Evolutionary conservation across 2,113 vertebrate species (phyloP).

Genomic region (Otolemur garnettii): DNA sequence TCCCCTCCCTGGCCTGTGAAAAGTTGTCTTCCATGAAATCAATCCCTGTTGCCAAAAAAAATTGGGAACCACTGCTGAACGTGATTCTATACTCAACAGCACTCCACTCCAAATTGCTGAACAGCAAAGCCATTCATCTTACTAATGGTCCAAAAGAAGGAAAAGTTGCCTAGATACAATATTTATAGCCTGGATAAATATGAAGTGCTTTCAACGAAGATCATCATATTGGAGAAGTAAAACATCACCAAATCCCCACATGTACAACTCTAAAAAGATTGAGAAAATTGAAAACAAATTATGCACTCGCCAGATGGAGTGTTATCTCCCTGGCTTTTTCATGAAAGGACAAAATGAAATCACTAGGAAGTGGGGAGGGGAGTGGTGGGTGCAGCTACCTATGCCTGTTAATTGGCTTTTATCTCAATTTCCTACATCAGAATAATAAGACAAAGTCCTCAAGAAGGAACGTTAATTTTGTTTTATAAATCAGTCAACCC

Average conservation of each 20-base stretch:
- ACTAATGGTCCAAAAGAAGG: constrained; percentile 79
- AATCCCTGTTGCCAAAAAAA: no score
- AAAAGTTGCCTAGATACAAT: constrained; percentile 77
- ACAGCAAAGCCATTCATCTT: constrained; percentile 77
- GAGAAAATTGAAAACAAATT: constrained; percentile 81
- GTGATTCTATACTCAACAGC: background rate
- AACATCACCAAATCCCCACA: constrained; percentile 71
- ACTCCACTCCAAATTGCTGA: background rate
- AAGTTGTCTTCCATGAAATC: no score
- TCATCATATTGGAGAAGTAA: constrained; percentile 75
- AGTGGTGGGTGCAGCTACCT: constrained; percentile 56
- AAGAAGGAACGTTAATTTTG: constrained; percentile 79
- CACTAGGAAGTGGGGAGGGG: background rate
- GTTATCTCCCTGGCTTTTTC: constrained; percentile 80
- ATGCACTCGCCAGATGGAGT: constrained; percentile 80
- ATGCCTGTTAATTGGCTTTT: constrained; percentile 79
- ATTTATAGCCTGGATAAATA: constrained; percentile 79
- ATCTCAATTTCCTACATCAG: constrained; percentile 78
- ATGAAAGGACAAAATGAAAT: constrained; percentile 53
- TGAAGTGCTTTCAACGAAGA: constrained; percentile 79
- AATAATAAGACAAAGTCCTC: constrained; percentile 75
- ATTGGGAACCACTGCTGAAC: no score
- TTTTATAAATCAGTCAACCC: constrained; percentile 40
- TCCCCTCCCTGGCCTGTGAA: no score
- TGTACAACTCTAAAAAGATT: constrained; percentile 76